phyloP scores from a whole-genome alignment of 1,140 invertebrate genomes.

The Pogonomyrmex californicus region DNA sequence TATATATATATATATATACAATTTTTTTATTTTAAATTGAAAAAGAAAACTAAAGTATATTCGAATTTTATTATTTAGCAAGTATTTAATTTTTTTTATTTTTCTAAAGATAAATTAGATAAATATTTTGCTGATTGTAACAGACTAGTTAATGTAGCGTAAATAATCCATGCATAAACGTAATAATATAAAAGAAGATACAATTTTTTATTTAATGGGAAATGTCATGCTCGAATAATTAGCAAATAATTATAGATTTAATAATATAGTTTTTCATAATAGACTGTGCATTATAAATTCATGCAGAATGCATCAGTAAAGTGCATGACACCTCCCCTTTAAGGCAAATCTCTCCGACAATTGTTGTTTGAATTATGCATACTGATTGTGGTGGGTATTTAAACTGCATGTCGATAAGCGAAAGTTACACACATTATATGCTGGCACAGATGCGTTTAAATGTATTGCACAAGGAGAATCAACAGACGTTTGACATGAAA shows the following conservation, averaged over 20 bases:
- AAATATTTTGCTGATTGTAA: constrained; percentile 13
- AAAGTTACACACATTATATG: constrained; percentile 77
- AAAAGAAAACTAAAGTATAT: constrained; percentile 7
- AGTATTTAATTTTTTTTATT: not conserved
- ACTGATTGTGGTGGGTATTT: constrained; percentile 69
- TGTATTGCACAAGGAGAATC: constrained; percentile 82
- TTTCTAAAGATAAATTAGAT: constrained; percentile 16
- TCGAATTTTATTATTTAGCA: not conserved
- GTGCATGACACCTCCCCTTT: constrained; percentile 70
- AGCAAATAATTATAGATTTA: constrained; percentile 23
- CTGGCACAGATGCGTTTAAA: constrained; percentile 84
- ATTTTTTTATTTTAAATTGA: not conserved
- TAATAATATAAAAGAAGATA: constrained; percentile 21
- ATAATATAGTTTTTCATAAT: constrained; percentile 37
- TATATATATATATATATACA: too few species aligned
- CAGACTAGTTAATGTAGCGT: constrained; percentile 16
- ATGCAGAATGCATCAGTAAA: constrained; percentile 46
- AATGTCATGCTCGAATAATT: constrained; percentile 13
- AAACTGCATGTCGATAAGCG: constrained; percentile 72
- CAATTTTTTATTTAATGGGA: constrained; percentile 26
- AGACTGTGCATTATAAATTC: constrained; percentile 44
- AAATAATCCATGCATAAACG: constrained; percentile 12
- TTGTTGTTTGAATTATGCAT: constrained; percentile 64
- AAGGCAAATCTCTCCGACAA: constrained; percentile 62
- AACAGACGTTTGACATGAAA: constrained; percentile 84